Percentiles rank a stretch among this genome's conserved stretches.
Evolutionary conservation across 1,140 invertebrate genomes (phyloP).

Genomic region (Megalopta genalis): DNA sequence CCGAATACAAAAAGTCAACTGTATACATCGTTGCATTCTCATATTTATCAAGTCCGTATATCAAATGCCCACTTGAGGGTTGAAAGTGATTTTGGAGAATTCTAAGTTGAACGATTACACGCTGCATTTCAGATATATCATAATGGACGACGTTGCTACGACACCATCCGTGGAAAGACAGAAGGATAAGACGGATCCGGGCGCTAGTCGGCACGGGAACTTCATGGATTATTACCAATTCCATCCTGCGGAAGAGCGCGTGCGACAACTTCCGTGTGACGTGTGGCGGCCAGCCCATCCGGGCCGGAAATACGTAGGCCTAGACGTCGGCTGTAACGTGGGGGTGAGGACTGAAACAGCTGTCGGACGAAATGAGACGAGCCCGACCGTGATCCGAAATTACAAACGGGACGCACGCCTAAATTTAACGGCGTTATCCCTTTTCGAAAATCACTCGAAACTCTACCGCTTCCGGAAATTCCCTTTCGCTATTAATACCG

Average conservation of each 20-base stretch:
- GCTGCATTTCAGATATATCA: slow-evolving; percentile 33
- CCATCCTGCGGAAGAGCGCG: slow-evolving; percentile 85
- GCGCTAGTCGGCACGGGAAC: slow-evolving; percentile 88
- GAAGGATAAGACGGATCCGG: slow-evolving; percentile 81
- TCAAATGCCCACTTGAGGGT: no score
- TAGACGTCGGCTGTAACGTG: slow-evolving; percentile 91
- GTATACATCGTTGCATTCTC: no score
- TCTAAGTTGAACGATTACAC: neutral
- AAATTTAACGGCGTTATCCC: slow-evolving; percentile 52
- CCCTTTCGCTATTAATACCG: neutral
- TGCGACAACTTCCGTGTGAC: slow-evolving; percentile 82
- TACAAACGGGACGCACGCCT: slow-evolving; percentile 54
- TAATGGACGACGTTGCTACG: slow-evolving; percentile 19
- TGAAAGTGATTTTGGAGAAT: no score
- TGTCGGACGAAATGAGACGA: slow-evolving; percentile 55
- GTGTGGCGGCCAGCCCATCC: slow-evolving; percentile 80
- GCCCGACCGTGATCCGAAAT: slow-evolving; percentile 54
- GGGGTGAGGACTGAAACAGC: slow-evolving; percentile 81
- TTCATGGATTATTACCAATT: slow-evolving; percentile 94
- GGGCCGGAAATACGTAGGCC: slow-evolving; percentile 79
- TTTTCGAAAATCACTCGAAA: slow-evolving; percentile 30
- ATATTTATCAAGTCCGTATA: no score
- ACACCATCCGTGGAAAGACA: slow-evolving; percentile 28
- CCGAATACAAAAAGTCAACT: no score
- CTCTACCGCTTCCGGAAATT: slow-evolving; percentile 32